Percentiles rank a stretch among this genome's conserved stretches.
Conservation (phyloP, 1,140 invertebrate genomes). For the Scaptomyza pallida region DNA sequence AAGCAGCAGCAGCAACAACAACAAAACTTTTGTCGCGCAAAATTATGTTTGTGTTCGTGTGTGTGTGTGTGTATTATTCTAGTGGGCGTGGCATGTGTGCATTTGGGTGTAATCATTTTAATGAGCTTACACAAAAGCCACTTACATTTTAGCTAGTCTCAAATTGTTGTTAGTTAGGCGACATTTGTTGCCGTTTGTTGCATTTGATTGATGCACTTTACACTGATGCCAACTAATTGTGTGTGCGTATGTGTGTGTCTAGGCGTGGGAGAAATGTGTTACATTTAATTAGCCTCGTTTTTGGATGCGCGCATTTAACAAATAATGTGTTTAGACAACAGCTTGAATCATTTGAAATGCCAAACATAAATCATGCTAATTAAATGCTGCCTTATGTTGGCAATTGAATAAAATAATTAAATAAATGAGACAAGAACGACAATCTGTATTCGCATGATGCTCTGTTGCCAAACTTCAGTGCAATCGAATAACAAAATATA, state of each 20-base stretch:
- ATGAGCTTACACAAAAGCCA: constrained; percentile 66
- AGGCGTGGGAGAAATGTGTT: constrained; percentile 20
- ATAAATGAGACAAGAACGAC: background rate
- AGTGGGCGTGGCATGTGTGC: constrained; percentile 17
- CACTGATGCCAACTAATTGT: constrained; percentile 27
- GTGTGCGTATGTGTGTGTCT: background rate
- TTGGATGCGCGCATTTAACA: constrained; percentile 11
- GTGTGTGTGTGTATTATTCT: constrained; percentile 20
- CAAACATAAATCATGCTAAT: constrained; percentile 52
- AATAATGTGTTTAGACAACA: constrained; percentile 45
- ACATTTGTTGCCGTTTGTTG: constrained; percentile 38
- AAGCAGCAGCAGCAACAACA: constrained; percentile 7
- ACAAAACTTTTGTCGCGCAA: constrained; percentile 54
- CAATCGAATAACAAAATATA: background rate
- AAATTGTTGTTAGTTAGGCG: constrained; percentile 36
- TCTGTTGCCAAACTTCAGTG: background rate
- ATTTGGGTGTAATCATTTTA: constrained; percentile 61
- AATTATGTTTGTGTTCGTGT: constrained; percentile 21
- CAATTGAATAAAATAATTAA: constrained; percentile 21
- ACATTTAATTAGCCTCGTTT: constrained; percentile 57
- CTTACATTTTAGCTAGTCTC: constrained; percentile 36
- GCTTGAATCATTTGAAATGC: constrained; percentile 27
- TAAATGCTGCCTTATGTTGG: constrained; percentile 34
- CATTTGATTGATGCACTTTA: constrained; percentile 55
- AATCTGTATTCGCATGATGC: constrained; percentile 1